phyloP scores from a whole-genome alignment of 2,113 vertebrate genomes.

The Anthoscopus minutus region DNA sequence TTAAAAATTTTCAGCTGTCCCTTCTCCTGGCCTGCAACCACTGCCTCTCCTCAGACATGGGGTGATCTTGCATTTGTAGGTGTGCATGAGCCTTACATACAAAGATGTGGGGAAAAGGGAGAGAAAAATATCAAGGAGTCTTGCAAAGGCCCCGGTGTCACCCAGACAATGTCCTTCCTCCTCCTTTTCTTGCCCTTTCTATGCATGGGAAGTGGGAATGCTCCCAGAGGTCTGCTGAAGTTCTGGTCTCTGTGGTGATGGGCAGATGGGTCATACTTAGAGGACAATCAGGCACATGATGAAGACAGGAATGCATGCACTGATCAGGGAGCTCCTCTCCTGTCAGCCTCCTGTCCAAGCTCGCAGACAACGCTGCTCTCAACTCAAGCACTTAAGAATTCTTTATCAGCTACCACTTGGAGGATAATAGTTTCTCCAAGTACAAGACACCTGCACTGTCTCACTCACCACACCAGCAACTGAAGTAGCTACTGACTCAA shows the following conservation, averaged over 20 bases:
- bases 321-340: background rate
- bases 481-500: background rate
- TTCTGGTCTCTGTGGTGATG: background rate
- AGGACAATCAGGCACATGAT: background rate
- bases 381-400: background rate
- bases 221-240: background rate
- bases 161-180: background rate
- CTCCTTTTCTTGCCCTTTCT: background rate
- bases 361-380: background rate
- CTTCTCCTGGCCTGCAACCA: background rate
- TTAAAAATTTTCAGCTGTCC: background rate
- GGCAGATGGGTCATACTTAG: background rate
- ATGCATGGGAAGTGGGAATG: background rate
- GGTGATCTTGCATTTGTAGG: background rate
- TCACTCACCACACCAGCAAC: background rate
- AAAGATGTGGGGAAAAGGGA: background rate
- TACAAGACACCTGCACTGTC: background rate
- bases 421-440: background rate
- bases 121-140: background rate
- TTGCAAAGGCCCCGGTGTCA: background rate
- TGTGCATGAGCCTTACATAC: rapidly evolving
- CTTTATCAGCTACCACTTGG: background rate
- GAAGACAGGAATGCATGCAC: background rate
- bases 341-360: background rate
- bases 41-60: background rate